Base-by-base conservation (phyloP, 2,797 vertebrate species). In the Denticeps clupeoides region DNA sequence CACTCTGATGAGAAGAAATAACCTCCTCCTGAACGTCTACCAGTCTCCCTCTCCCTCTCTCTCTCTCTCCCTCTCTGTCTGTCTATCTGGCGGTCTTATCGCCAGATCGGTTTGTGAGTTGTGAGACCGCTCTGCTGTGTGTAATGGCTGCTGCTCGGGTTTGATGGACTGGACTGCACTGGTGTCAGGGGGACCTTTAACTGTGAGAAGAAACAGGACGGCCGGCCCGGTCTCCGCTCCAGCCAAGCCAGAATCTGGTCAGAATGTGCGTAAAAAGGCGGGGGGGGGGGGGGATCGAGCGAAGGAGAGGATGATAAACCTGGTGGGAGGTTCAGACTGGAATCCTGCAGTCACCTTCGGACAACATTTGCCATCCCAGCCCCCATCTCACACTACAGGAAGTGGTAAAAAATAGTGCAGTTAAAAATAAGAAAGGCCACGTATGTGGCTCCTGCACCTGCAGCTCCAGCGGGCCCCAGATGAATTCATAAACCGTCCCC, bases 351-450 rank as follows among this genome's bases (percentile, higher is more conserved):
- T 37, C 33, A 37, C 33, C n/a, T n/a, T n/a, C 9, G 16, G 33
- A 7, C 7, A 23, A 22, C 33, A 37, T 18, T 37, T 33, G 37
- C 33, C 19, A 16, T 33, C 33, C 37, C 33, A 37, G 33, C 37
- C 33, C 33, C 16, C 8, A 37, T 33, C 16, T 33, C 33, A 37
- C 16, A 33, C 19, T 10, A 33, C 33, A 37, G 33, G 33, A 37
- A 37, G 33, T 37, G 33, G 16, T 7, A 29, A 58, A 60, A 53
- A 60, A 44, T 45, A 25, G 45, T 65, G 47, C 48, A 56, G 41
- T 22, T 44, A 40, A 32, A 19, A 49, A 42, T 49, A 55, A 60
- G 60, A 56, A 16, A 9, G 10, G 3, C 12, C 29, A 41, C 12
- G 5, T 47, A 19, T 37, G 33, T 37, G 33, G 37, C 16, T 19